Conservation (phyloP, 1,140 invertebrate genomes). For the Tigriopus japonicus region DNA sequence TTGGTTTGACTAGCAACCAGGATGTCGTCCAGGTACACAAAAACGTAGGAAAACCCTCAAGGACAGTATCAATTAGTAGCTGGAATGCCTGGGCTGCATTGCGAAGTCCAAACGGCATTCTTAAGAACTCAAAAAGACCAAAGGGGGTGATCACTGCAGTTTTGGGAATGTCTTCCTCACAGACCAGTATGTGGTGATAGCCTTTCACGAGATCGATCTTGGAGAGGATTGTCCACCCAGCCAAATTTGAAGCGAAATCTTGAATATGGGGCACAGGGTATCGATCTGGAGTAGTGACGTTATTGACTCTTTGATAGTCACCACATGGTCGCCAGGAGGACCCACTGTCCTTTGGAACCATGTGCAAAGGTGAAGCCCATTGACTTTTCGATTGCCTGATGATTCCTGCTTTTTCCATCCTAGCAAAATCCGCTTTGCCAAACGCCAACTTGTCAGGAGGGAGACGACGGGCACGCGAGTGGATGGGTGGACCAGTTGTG, state of each 20-base stretch:
- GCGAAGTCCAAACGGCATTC: slow-evolving; percentile 28
- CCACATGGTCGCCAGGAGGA: slow-evolving; percentile 27
- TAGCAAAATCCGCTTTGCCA: too few species aligned
- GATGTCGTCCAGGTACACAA: neutral
- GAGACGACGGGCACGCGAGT: too few species aligned
- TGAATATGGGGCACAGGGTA: slow-evolving; percentile 24
- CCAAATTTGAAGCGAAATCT: slow-evolving; percentile 15
- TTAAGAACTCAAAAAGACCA: slow-evolving; percentile 24
- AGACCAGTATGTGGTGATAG: slow-evolving; percentile 16
- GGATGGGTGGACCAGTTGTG: too few species aligned
- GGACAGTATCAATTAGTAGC: slow-evolving; percentile 25
- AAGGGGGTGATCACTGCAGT: slow-evolving; percentile 23
- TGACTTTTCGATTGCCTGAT: slow-evolving; percentile 14
- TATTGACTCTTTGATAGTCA: slow-evolving; percentile 29
- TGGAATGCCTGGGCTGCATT: slow-evolving; percentile 31
- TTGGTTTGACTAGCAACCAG: neutral
- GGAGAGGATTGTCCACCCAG: neutral
- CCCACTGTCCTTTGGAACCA: slow-evolving; percentile 28
- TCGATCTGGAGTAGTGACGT: slow-evolving; percentile 23
- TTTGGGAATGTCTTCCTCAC: slow-evolving; percentile 16
- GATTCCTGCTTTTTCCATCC: neutral
- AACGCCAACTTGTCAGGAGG: too few species aligned
- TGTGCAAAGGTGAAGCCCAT: slow-evolving; percentile 17
- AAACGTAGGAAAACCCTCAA: too few species aligned
- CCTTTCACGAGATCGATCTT: too few species aligned